Evolutionary conservation across 2,113 vertebrate genomes (phyloP).

Genomic region (Phaethon lepturus): DNA sequence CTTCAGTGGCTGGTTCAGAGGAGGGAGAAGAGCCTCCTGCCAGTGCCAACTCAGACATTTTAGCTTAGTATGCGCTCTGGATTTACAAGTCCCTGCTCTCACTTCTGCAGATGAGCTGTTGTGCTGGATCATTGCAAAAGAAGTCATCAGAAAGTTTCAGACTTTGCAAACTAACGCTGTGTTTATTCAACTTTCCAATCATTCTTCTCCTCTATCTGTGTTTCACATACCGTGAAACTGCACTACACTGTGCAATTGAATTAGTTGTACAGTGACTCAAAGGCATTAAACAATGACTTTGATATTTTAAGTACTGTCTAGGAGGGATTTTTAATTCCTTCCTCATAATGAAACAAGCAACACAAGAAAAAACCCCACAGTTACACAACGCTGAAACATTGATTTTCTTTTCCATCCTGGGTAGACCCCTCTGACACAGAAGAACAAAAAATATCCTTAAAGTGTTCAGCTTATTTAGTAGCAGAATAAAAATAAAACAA

Average conservation of each 20-base stretch:
- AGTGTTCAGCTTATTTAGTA: conserved; percentile 77
- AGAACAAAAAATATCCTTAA: conserved; percentile 65
- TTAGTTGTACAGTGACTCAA: conserved; percentile 85
- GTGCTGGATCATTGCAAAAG: conserved; percentile 66
- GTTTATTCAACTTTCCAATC: conserved; percentile 82
- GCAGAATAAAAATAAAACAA: conserved; percentile 80
- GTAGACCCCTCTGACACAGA: conserved; percentile 70
- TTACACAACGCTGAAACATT: conserved; percentile 76
- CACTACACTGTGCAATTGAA: conserved; percentile 81
- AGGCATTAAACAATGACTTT: conserved; percentile 87
- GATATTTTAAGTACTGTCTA: conserved; percentile 87
- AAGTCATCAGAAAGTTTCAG: conserved; percentile 77
- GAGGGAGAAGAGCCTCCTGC: not conserved
- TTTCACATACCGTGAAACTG: conserved; percentile 81
- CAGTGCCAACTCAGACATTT: not conserved
- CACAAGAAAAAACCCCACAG: conserved; percentile 61
- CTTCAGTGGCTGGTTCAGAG: not conserved
- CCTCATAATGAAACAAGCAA: conserved; percentile 80
- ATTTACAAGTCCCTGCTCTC: not conserved
- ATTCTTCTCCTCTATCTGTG: conserved; percentile 79
- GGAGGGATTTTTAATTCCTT: conserved; percentile 85
- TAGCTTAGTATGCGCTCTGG: not conserved
- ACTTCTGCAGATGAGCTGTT: conserved; percentile 30
- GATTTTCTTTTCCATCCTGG: conserved; percentile 76
- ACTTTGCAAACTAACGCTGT: conserved; percentile 78